Percentiles rank a stretch among this genome's conserved stretches.
phyloP scores from a whole-genome alignment of 2,797 vertebrate genomes.

The Gymnopithys bicolor region DNA sequence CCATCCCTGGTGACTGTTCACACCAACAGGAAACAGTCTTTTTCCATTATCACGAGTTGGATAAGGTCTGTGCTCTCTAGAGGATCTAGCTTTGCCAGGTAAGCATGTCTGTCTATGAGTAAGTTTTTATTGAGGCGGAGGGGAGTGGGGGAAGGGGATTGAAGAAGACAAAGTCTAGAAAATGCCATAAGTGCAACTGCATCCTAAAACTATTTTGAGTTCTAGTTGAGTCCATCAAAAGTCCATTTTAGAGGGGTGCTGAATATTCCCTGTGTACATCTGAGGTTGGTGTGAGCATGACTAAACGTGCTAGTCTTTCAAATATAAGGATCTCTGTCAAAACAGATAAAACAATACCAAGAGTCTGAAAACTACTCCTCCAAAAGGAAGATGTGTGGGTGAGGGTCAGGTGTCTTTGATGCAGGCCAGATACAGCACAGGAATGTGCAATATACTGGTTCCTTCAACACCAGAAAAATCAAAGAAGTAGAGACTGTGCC shows the following conservation, averaged over 20 bases:
- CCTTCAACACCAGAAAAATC: neutral
- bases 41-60: neutral
- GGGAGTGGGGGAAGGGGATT: no score
- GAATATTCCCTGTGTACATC: neutral
- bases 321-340: neutral
- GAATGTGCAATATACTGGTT: conserved; percentile 10
- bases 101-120: neutral
- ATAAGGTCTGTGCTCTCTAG: neutral
- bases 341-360: neutral
- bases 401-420: conserved; percentile 5
- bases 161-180: no score
- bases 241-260: neutral
- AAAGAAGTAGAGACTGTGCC: neutral
- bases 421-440: neutral
- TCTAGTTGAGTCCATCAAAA: neutral
- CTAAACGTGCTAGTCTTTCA: neutral
- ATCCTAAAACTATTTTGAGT: neutral
- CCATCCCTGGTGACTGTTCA: neutral
- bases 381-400: neutral
- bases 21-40: neutral
- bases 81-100: neutral
- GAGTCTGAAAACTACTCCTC: neutral
- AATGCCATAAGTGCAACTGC: neutral
- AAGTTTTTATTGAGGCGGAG: neutral
- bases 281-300: rapidly evolving